Evolutionary conservation across 2,888 invertebrate genomes (phyloP), one percentile per base, ranked within the genome.

Genomic region (Melolontha melolontha): DNA sequence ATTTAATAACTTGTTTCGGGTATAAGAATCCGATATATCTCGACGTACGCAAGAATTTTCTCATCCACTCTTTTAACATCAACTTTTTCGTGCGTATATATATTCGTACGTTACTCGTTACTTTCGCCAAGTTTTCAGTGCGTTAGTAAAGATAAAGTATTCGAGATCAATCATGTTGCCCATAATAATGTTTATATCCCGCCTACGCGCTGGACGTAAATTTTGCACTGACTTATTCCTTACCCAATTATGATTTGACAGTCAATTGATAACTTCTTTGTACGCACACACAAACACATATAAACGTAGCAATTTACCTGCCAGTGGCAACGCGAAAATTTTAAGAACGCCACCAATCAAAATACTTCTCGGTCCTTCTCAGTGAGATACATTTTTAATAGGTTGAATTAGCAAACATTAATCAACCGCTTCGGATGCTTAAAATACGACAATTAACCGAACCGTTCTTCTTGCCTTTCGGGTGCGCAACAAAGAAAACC

Each of bases 201-300:
- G 70, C 74, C 74, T 71, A 75, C 75, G 73, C 73, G 67, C 70
- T 70, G 70, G 73, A 71, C 72, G 74, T 73, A 74, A 72, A 44
- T 54, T 64, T 72, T 50, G 65, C 64, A 62, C 65, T 42, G 64
- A 44, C 68, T 74, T 64, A 2, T 70, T 70, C 69, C 72, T 75
- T 74, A 75, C 75, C 76, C 79, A 80, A 79, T 79, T 80, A 79
- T 72, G 71, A 72, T 79, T 78, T 78, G 80, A 79, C 78, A 79
- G 77, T 74, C 76, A 76, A 79, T 77, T 79, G 79, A 79, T 79
- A 78, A 79, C 78, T 79, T 78, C 77, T 78, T 78, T 77, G 77
- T 77, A 67, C 75, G 70, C 70, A 72, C 74, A 74, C 74, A 71
- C 73, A 10, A 71, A 68, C 75, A 70, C 69, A 72, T 74, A 74